Base-by-base conservation (phyloP, 2,888 invertebrate species). In the Patella depressa region DNA sequence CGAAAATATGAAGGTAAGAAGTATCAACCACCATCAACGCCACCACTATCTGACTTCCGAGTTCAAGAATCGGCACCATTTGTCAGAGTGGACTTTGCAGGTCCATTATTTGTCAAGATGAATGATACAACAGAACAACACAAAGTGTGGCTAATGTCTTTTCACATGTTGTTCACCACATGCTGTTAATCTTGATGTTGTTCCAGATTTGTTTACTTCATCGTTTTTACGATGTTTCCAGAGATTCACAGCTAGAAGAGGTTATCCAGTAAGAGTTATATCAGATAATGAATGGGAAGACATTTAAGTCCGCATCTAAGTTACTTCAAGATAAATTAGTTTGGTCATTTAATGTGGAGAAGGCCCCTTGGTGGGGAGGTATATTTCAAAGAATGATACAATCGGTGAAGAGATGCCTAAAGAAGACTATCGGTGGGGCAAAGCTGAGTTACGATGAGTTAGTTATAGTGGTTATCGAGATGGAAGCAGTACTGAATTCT, bases 61-160 rank as follows among this genome's bases (percentile, higher is more conserved):
- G 34, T 75, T 24, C 57, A 75, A 14, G 71, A 71, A 14, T 17
- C 34, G 14, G 0, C 54, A 70, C 59, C 75, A 75, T 75, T 75
- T 24, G 69, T 69, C n/a, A 71, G 57, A 12, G 53, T 75, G 3
- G 75, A 75, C 34, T 75, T 75, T 75, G 65, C 75, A 71, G 70
- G 59, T 57, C 57, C 57, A 57, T 57, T 57, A n/a, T 57, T 57
- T 57, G n/a, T 57, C 57, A 57, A 57, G n/a, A 9, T 1, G 9
- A 45, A 45, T 45, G 45, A 7, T 45, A 17, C 57, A 17, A 57
- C 57, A 17, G n/a, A 45, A 45, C 45, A 45, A 45, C 45, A 9
- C 45, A 19, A 65, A 4, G 19, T 65, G 9, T 65, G 65, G 19
- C 7, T 65, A 65, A n/a, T n/a, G n/a, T 19, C 11, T 65, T 2